These are phyloP conservation scores for Carassius gibelio DNA, from an alignment of 2,113 vertebrate genomes.

Conservation along the genomic window DNA sequence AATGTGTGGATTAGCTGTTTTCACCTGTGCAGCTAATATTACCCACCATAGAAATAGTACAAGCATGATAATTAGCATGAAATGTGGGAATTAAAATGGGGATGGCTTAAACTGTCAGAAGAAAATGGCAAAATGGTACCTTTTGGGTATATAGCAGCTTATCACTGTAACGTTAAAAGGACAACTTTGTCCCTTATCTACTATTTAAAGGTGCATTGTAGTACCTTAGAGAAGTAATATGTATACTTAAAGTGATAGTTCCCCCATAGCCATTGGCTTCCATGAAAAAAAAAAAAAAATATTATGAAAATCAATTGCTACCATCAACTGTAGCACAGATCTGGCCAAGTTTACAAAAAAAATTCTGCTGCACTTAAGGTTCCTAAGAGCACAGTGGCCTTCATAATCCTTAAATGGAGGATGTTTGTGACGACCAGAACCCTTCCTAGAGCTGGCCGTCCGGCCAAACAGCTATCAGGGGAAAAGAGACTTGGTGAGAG, in stretches of 20 bases:
- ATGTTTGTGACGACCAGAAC: no score
- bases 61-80: not conserved
- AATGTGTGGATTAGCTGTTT: conserved; percentile 14
- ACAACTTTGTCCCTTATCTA: not conserved
- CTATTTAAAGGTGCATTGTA: not conserved
- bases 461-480: no score
- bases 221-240: not conserved
- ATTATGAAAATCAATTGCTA: not conserved
- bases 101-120: not conserved
- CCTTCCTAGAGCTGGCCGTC: no score
- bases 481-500: no score
- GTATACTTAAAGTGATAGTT: not conserved
- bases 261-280: no score
- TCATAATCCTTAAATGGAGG: no score
- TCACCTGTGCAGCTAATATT: conserved; percentile 12
- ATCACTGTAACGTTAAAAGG: not conserved
- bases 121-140: not conserved
- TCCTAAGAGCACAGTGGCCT: no score
- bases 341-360: no score
- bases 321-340: not conserved
- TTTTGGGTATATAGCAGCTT: not conserved
- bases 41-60: conserved; percentile 12
- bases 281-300: no score
- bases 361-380: no score
- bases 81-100: not conserved